These are phyloP conservation scores for Muntiacus muntjak DNA, from an alignment of 2,113 vertebrate genomes.

Conservation along the genomic window DNA sequence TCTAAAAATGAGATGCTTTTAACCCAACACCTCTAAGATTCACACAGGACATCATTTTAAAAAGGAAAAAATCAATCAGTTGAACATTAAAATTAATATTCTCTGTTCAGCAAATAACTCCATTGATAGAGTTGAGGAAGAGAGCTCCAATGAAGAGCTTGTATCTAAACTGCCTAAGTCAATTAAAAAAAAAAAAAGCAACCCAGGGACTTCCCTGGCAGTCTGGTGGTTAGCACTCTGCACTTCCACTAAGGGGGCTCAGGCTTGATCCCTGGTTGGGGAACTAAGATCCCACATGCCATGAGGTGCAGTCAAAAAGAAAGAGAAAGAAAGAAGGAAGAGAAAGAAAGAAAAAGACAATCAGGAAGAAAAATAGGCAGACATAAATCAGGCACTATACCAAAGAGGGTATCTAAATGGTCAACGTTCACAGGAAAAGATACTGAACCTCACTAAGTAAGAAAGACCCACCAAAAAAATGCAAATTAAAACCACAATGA, in stretches of 20 bases:
- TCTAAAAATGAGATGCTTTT: neutral
- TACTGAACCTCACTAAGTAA: neutral
- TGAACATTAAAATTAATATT: conserved; percentile 16
- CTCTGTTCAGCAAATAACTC: neutral
- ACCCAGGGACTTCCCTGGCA: neutral
- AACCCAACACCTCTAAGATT: neutral
- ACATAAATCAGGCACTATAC: neutral
- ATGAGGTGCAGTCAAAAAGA: neutral
- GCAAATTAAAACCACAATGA: conserved; percentile 26
- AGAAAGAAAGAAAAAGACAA: neutral
- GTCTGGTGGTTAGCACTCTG: neutral
- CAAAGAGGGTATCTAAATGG: neutral
- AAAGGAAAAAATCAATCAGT: neutral
- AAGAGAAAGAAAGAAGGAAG: neutral
- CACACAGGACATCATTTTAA: neutral
- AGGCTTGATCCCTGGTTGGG: neutral
- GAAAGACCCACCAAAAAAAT: neutral
- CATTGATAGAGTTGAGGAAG: neutral
- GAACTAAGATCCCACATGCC: neutral
- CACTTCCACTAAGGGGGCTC: neutral
- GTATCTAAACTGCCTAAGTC: neutral
- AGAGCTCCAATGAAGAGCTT: neutral
- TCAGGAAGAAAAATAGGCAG: neutral
- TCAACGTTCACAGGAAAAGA: neutral
- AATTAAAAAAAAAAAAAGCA: neutral